A percentile compares a stretch with the other conserved stretches of the same genome.
phyloP scores from a whole-genome alignment of 2,113 vertebrate genomes.

The Salvator merianae region DNA sequence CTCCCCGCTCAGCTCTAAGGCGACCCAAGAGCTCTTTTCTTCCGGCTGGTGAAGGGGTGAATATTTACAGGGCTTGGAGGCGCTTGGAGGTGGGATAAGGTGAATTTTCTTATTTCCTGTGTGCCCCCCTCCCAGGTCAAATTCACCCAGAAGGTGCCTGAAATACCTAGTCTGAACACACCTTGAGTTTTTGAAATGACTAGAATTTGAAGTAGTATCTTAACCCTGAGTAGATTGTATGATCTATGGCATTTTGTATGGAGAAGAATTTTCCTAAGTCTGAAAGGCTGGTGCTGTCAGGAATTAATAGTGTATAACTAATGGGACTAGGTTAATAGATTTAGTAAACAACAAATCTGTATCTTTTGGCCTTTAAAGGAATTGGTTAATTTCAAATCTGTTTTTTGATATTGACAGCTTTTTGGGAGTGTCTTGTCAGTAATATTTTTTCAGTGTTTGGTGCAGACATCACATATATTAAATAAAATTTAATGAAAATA shows the following conservation, averaged over 20 bases:
- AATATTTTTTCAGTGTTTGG: constrained; percentile 64
- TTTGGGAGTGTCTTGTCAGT: constrained; percentile 38
- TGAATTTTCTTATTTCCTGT: too few species aligned
- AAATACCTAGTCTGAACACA: too few species aligned
- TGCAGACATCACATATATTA: constrained; percentile 57
- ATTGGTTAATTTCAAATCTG: constrained; percentile 56
- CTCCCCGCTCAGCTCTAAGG: too few species aligned
- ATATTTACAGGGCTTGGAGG: too few species aligned
- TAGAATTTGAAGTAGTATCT: constrained; percentile 35
- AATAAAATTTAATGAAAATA: constrained; percentile 65
- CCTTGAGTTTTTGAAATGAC: constrained; percentile 43
- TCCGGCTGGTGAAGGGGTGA: too few species aligned
- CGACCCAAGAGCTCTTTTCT: too few species aligned
- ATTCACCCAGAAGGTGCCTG: too few species aligned
- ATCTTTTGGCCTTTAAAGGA: constrained; percentile 56
- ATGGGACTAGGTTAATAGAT: constrained; percentile 52
- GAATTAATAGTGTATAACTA: constrained; percentile 39
- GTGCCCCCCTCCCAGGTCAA: too few species aligned
- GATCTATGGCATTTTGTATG: constrained; percentile 1
- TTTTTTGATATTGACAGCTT: constrained; percentile 53
- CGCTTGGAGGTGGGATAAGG: too few species aligned
- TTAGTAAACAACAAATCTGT: constrained; percentile 65
- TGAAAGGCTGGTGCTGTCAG: constrained; percentile 30
- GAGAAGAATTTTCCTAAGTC: background rate
- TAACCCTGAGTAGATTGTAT: background rate